phyloP scores from a whole-genome alignment of 2,888 invertebrate genomes.

The Noctua janthina region DNA sequence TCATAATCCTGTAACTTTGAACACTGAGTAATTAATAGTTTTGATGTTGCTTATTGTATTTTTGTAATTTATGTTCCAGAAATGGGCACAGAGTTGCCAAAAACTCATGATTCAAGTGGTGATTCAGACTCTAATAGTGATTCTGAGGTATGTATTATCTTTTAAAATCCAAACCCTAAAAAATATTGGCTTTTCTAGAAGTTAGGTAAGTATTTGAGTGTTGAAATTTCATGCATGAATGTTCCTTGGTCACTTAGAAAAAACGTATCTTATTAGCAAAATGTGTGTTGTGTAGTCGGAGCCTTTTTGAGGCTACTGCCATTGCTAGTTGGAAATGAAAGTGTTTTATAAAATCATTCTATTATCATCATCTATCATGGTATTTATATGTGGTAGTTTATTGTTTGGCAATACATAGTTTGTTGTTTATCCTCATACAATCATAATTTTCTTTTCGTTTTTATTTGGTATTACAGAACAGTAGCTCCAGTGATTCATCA shows the following conservation, averaged over 20 bases:
- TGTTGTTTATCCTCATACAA: background rate
- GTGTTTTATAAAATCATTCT: background rate
- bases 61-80: constrained; percentile 76
- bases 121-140: constrained; percentile 91
- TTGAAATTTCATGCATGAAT: constrained; percentile 16
- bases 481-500: constrained; percentile 83
- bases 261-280: background rate
- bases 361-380: background rate
- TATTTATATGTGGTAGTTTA: background rate
- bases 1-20: constrained; percentile 35
- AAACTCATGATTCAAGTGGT: constrained; percentile 88
- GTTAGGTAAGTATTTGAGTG: background rate
- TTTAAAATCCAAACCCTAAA: background rate
- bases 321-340: background rate
- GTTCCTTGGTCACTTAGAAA: background rate
- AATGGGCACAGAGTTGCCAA: constrained; percentile 90
- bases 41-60: constrained; percentile 3
- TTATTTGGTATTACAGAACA: constrained; percentile 80
- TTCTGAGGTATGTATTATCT: constrained; percentile 85
- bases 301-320: background rate
- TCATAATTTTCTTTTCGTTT: background rate
- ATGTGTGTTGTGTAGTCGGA: background rate
- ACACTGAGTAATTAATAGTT: constrained; percentile 1
- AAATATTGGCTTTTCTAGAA: background rate
- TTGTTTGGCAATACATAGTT: background rate